Percentiles rank a stretch among this genome's conserved stretches.
These are phyloP conservation scores for Fringilla coelebs DNA, from an alignment of 2,797 vertebrate genomes.

Conservation along the genomic window DNA sequence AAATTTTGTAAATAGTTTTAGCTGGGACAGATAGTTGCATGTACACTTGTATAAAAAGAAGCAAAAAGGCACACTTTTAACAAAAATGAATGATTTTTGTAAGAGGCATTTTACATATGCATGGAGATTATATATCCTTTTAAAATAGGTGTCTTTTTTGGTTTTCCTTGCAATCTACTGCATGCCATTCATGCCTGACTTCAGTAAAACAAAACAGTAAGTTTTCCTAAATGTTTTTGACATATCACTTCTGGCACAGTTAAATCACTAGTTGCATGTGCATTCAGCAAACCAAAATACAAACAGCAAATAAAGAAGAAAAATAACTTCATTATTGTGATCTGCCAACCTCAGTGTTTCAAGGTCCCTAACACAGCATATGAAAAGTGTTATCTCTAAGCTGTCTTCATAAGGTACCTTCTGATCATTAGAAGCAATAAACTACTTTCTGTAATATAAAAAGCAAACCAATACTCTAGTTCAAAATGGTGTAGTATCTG, in stretches of 20 bases:
- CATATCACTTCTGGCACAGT: constrained; percentile 21
- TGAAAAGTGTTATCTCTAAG: constrained; percentile 45
- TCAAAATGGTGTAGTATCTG: constrained; percentile 12
- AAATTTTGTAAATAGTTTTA: constrained; percentile 75
- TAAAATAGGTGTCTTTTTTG: constrained; percentile 48
- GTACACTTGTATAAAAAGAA: constrained; percentile 68
- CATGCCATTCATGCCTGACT: constrained; percentile 71
- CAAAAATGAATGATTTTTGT: constrained; percentile 42
- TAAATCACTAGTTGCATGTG: constrained; percentile 42
- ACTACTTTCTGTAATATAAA: constrained; percentile 60
- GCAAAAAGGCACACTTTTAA: constrained; percentile 53
- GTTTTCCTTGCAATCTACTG: constrained; percentile 55
- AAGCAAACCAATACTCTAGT: constrained; percentile 39
- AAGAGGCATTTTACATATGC: constrained; percentile 61
- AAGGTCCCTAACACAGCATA: constrained; percentile 31
- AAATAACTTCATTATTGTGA: not conserved
- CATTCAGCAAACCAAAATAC: constrained; percentile 46
- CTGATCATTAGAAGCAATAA: constrained; percentile 77
- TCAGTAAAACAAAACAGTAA: constrained; percentile 43
- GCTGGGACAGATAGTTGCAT: constrained; percentile 62
- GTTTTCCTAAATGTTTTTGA: constrained; percentile 57
- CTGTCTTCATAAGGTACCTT: constrained; percentile 56
- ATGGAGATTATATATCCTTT: constrained; percentile 48
- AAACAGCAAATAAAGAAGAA: constrained; percentile 36
- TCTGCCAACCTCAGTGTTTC: constrained; percentile 40